Conservation (phyloP, 2,797 vertebrate genomes). For the Neomorphus geoffroyi region DNA sequence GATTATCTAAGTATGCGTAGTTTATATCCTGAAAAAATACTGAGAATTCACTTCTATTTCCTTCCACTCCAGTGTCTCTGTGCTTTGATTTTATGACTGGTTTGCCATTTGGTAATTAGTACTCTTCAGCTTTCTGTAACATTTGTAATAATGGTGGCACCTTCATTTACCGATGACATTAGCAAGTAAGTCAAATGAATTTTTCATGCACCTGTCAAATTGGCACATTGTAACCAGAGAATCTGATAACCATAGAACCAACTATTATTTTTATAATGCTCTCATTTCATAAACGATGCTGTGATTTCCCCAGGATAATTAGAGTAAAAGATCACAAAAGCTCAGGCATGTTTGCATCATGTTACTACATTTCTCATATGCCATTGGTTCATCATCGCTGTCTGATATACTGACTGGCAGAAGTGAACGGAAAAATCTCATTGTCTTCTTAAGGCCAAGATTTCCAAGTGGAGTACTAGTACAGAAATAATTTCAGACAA, state of each 20-base stretch:
- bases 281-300: not conserved
- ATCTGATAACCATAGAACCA: not conserved
- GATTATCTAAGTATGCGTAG: not conserved
- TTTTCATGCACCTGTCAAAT: not conserved
- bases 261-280: not conserved
- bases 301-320: not conserved
- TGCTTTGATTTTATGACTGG: not conserved
- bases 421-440: not conserved
- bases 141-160: not conserved
- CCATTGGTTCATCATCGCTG: not conserved
- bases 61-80: not conserved
- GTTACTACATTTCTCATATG: not conserved
- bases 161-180: not conserved
- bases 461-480: not conserved
- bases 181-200: not conserved
- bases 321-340: not conserved
- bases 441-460: not conserved
- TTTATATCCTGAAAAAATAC: not conserved
- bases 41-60: not conserved
- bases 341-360: not conserved
- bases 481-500: not conserved
- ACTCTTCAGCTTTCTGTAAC: not conserved
- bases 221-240: not conserved
- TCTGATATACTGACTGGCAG: not conserved
- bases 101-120: not conserved